Base-by-base conservation (phyloP, 1,140 invertebrate genomes). In the Bombus sibiricus region DNA sequence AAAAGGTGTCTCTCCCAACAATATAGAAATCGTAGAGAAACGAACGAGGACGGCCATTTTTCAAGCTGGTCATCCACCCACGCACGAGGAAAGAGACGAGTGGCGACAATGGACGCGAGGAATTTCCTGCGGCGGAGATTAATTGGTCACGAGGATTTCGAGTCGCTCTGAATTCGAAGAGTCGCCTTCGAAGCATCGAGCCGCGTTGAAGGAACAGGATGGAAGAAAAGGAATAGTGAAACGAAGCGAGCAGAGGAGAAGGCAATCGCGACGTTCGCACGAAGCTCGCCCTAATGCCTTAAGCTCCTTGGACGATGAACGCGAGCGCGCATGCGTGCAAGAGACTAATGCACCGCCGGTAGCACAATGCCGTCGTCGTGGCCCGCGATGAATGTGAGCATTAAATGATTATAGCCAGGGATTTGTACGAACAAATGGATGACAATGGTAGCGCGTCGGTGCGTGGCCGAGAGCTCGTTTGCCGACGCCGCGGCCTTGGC, bases 381-480 rank as follows among this genome's bases (percentile, higher is more conserved):
- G 81, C n/a, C 75, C 75, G 85, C 88, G 91, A 92, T 93, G 92
- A 94, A 92, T 93, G 92, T 91, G 72, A 90, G 89, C 90, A 91
- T 93, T 93, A 93, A 92, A 91, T 91, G 91, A 92, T 92, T 92
- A 92, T 90, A 89, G 90, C 85, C 86, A 87, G 86, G 91, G 92
- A 90, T 92, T 92, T 92, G 91, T 93, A 92, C 87, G 88, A 90
- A 90, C 89, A 93, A 93, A 93, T 90, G 90, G 92, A 91, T 91
- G 89, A 93, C 92, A 93, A 93, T 93, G 88, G 91, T 86, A 87
- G 82, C 86, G 86, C 47, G 47, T 53, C 47, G 47, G 47, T 53
- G 47, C 47, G 47, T 84, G 89, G 75, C 39, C 80, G 77, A 66
- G 28, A 78, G 81, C 78, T 86, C 82, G 82, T 72, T 83, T 75